phyloP scores from a whole-genome alignment of 2,888 invertebrate species.

The Molanna angustata region DNA sequence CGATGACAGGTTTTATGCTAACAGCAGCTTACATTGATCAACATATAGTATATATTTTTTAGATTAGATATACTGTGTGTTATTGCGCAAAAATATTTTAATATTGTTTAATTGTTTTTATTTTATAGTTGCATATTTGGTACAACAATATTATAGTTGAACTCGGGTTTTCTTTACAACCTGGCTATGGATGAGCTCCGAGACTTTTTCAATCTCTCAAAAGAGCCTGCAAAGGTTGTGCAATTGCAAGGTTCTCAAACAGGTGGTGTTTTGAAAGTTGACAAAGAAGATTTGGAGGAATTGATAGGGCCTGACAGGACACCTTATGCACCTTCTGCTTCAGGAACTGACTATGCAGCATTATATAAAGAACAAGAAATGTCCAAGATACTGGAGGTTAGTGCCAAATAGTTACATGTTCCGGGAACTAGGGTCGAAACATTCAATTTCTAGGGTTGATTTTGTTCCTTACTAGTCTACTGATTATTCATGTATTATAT shows the following conservation, averaged over 20 bases:
- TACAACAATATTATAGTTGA: not conserved
- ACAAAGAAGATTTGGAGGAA: slow-evolving; percentile 34
- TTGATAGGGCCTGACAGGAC: slow-evolving; percentile 41
- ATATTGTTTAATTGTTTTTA: no score
- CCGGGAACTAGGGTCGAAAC: no score
- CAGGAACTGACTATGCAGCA: slow-evolving; percentile 43
- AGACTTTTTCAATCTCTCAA: slow-evolving; percentile 44
- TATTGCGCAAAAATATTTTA: no score
- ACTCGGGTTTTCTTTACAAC: not conserved
- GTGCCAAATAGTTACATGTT: no score
- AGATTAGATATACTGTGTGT: no score
- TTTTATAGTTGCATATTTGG: no score
- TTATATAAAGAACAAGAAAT: slow-evolving; percentile 11
- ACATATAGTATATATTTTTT: no score
- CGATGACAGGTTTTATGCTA: no score
- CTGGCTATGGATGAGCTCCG: slow-evolving; percentile 48
- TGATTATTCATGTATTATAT: no score
- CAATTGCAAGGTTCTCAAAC: slow-evolving; percentile 44
- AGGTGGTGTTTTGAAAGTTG: slow-evolving; percentile 39
- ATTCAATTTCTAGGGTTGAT: no score
- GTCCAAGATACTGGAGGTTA: slow-evolving; percentile 9
- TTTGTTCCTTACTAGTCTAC: no score
- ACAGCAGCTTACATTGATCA: no score
- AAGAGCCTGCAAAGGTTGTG: slow-evolving; percentile 42
- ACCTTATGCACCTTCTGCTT: slow-evolving; percentile 41